These are phyloP conservation scores for Alethe diademata DNA, from an alignment of 2,113 vertebrate species.

Conservation along the genomic window DNA sequence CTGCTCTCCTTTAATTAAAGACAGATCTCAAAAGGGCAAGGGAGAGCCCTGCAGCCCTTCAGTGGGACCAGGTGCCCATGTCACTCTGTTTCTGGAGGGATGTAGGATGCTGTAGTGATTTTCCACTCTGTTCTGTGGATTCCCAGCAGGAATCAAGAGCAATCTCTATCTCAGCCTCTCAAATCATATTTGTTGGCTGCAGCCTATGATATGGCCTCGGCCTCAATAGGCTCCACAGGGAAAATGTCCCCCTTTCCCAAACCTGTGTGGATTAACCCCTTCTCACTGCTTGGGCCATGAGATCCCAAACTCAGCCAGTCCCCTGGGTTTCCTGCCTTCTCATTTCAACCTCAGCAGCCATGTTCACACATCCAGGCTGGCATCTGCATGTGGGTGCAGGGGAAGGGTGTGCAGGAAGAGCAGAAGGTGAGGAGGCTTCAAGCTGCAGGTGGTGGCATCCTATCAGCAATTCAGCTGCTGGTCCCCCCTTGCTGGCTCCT, in stretches of 20 bases:
- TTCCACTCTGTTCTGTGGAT: neutral
- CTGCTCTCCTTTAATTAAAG: neutral
- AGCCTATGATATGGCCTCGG: fast-evolving
- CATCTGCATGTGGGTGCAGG: neutral
- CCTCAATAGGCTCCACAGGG: neutral
- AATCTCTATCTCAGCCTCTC: neutral
- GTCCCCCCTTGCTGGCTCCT: neutral
- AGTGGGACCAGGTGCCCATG: neutral
- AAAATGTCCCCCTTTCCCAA: neutral
- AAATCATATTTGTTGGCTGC: neutral
- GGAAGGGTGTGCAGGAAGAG: neutral
- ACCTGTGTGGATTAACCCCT: neutral
- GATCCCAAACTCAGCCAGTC: neutral
- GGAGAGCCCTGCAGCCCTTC: neutral
- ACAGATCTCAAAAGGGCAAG: neutral
- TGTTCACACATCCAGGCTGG: neutral
- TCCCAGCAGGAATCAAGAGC: neutral
- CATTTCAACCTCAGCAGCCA: neutral
- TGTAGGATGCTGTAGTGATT: fast-evolving
- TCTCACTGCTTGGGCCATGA: neutral
- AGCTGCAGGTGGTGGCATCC: neutral
- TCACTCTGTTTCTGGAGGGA: neutral
- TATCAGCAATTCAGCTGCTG: neutral
- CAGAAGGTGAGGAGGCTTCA: neutral
- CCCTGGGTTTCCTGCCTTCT: neutral